phyloP scores from a whole-genome alignment of 2,113 vertebrate species.

The Galemys pyrenaicus region DNA sequence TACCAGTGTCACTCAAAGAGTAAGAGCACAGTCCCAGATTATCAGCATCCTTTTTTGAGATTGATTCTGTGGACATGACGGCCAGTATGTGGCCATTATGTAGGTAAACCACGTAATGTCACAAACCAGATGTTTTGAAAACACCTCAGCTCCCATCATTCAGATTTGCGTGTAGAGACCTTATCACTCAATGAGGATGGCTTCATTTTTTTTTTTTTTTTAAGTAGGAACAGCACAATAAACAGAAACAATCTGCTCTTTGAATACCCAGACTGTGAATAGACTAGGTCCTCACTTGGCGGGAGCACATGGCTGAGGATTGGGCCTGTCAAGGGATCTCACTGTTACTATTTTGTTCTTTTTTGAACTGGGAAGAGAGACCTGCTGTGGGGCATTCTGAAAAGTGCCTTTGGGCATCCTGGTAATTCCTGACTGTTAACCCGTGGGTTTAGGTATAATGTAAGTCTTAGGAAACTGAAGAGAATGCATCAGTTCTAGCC shows the following conservation, averaged over 20 bases:
- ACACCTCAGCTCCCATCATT: background rate
- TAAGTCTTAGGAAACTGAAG: background rate
- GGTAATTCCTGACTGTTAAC: background rate
- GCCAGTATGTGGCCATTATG: background rate
- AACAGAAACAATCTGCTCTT: background rate
- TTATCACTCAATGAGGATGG: background rate
- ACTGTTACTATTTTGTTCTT: accelerated
- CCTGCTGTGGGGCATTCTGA: background rate
- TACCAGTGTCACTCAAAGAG: background rate
- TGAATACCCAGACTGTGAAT: background rate
- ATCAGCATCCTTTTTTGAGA: background rate
- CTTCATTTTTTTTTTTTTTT: background rate
- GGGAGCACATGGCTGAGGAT: background rate
- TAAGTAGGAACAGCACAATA: background rate
- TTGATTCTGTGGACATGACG: background rate
- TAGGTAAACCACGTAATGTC: background rate
- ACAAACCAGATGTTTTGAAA: background rate
- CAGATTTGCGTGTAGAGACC: background rate
- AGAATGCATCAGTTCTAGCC: conserved; percentile 4
- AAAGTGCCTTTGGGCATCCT: background rate
- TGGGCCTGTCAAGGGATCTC: background rate
- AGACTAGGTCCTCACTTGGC: background rate
- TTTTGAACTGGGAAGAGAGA: background rate
- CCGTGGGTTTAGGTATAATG: background rate
- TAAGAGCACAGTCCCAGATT: background rate